These are phyloP conservation scores for Phengaris alcon DNA, from an alignment of 2,888 invertebrate genomes.

Conservation along the genomic window DNA sequence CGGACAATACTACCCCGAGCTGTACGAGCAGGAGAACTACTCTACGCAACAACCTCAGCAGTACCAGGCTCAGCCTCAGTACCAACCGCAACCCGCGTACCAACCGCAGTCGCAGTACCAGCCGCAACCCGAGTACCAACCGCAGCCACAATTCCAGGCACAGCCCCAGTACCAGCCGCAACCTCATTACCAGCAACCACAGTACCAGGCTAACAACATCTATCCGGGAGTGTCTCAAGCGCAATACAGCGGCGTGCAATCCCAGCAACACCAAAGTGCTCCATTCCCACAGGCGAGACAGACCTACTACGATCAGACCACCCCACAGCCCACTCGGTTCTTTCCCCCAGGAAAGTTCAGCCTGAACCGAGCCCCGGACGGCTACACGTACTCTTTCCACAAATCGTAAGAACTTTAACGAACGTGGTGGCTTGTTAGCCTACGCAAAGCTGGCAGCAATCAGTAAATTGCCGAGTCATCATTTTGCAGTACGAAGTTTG, in stretches of 20 bases:
- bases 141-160: conserved; percentile 57
- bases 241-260: conserved; percentile 70
- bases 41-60: conserved; percentile 61
- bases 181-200: conserved; percentile 55
- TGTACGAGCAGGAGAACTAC: conserved; percentile 69
- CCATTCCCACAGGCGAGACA: conserved; percentile 53
- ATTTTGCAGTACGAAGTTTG: conserved; percentile 53
- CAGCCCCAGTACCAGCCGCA: conserved; percentile 55
- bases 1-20: conserved; percentile 74
- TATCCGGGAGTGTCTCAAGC: conserved; percentile 73
- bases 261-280: conserved; percentile 49
- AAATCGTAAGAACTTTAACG: conserved; percentile 71
- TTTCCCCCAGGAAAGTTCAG: conserved; percentile 92
- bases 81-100: too few species aligned
- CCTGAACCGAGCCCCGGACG: conserved; percentile 92
- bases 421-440: conserved; percentile 62
- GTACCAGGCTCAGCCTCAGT: conserved; percentile 59
- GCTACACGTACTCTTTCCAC: conserved; percentile 92
- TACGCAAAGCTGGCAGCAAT: conserved; percentile 66
- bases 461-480: conserved; percentile 71
- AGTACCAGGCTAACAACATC: conserved; percentile 67
- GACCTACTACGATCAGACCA: conserved; percentile 79
- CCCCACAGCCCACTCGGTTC: conserved; percentile 86
- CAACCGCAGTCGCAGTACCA: conserved; percentile 48
- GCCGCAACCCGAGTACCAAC: conserved; percentile 53